phyloP scores from a whole-genome alignment of 2,113 vertebrate genomes.

The Benitochromis conjunctus region DNA sequence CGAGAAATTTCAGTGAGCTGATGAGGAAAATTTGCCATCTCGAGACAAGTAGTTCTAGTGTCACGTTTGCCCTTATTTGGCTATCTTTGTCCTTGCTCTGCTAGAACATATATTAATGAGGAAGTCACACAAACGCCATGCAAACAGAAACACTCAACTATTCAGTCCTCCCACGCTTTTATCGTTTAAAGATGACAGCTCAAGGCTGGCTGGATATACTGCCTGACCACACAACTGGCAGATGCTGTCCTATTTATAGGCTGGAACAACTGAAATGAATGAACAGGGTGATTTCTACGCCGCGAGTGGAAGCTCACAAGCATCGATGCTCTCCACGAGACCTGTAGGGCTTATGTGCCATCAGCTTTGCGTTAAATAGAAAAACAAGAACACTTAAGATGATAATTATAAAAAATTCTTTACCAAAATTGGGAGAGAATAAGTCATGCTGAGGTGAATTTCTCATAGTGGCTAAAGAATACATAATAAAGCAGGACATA shows the following conservation, averaged over 20 bases:
- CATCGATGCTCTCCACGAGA: not conserved
- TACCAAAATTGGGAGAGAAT: not conserved
- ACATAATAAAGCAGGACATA: not conserved
- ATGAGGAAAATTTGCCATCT: slow-evolving; percentile 8
- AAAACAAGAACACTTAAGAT: not conserved
- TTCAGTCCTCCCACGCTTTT: slow-evolving; percentile 24
- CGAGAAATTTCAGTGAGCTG: not conserved
- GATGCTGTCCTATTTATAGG: slow-evolving; percentile 50
- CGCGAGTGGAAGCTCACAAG: not conserved
- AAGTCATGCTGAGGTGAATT: not conserved
- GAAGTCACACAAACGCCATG: slow-evolving; percentile 7
- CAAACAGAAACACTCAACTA: slow-evolving; percentile 15
- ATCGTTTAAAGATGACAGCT: slow-evolving; percentile 46
- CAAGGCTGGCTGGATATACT: slow-evolving; percentile 31
- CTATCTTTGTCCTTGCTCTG: slow-evolving; percentile 38
- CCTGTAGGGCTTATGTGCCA: not conserved
- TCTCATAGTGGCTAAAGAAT: not conserved
- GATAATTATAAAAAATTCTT: not conserved
- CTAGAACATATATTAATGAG: slow-evolving; percentile 32
- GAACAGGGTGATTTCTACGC: slow-evolving; percentile 1
- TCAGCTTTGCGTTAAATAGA: not conserved
- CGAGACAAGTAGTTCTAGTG: slow-evolving; percentile 7
- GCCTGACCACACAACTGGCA: slow-evolving; percentile 38
- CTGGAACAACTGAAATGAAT: not conserved
- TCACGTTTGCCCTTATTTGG: slow-evolving; percentile 48